Conservation (phyloP, 1,140 invertebrate species). For the Coelopa frigida region DNA sequence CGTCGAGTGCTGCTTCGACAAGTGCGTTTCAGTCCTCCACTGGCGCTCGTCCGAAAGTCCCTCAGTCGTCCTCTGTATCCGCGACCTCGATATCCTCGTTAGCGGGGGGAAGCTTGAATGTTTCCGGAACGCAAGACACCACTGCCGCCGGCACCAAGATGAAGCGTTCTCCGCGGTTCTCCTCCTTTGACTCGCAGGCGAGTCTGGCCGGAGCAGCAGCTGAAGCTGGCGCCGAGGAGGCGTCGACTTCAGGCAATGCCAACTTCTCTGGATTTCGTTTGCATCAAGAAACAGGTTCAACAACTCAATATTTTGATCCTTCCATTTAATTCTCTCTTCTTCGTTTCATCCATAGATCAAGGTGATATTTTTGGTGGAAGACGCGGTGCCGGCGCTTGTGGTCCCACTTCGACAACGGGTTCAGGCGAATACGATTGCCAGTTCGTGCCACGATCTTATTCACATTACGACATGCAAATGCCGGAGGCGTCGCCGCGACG, state of each 20-base stretch:
- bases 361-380: conserved; percentile 7
- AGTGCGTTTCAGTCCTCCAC: conserved; percentile 31
- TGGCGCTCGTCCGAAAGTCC: conserved; percentile 40
- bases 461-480: conserved; percentile 39
- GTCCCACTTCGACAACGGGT: conserved; percentile 11
- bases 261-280: conserved; percentile 7
- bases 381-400: conserved; percentile 13
- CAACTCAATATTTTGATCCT: neutral
- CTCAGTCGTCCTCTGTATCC: conserved; percentile 33
- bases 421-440: conserved; percentile 17
- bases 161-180: conserved; percentile 43
- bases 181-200: conserved; percentile 44
- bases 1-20: conserved; percentile 3
- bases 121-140: conserved; percentile 19
- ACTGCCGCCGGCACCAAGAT: conserved; percentile 32
- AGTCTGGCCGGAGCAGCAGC: conserved; percentile 27
- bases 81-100: conserved; percentile 17
- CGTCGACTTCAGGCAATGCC: neutral
- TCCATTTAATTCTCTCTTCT: neutral
- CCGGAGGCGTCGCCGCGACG: conserved; percentile 18
- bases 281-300: neutral
- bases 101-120: neutral
- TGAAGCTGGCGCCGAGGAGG: neutral
- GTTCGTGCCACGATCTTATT: conserved; percentile 40
- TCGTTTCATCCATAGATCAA: neutral